Evolutionary conservation across 2,888 invertebrate genomes (phyloP).

Genomic region (Polia nebulosa): DNA sequence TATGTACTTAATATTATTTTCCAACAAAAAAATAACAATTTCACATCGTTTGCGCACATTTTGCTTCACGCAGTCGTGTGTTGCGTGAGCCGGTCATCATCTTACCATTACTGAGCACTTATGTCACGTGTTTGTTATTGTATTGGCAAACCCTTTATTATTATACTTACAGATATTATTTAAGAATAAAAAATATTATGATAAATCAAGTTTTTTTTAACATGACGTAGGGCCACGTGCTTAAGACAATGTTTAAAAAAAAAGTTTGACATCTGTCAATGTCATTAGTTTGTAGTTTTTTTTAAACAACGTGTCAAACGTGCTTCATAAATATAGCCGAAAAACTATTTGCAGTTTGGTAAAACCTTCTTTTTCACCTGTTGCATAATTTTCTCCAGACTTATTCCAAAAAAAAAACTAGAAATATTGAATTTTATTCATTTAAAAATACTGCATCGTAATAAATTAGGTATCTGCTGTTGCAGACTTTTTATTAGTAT

Average conservation of each 20-base stretch:
- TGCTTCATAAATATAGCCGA: not conserved
- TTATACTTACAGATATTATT: too few relatives aligned
- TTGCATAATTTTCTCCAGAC: constrained; percentile 12
- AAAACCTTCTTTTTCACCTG: constrained; percentile 6
- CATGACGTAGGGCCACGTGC: not conserved
- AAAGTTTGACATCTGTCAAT: not conserved
- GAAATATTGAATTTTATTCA: not conserved
- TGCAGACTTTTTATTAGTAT: not conserved
- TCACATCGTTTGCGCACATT: constrained; percentile 28
- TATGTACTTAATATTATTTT: constrained; percentile 1
- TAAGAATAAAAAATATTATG: not conserved
- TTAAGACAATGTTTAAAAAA: not conserved
- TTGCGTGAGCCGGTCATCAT: constrained; percentile 48
- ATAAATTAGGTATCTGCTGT: not conserved
- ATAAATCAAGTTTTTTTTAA: not conserved
- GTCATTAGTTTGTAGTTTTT: not conserved
- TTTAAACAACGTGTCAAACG: not conserved
- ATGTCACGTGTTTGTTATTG: constrained; percentile 38
- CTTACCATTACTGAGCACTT: constrained; percentile 48
- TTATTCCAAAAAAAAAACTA: not conserved
- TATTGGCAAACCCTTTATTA: constrained; percentile 28
- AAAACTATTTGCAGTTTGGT: not conserved
- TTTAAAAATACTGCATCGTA: not conserved
- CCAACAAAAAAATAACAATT: not conserved
- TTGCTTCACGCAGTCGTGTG: constrained; percentile 30